Evolutionary conservation across 2,797 vertebrate species (phyloP), one percentile per base, ranked within the genome.

Genomic region (Acanthornis magna): DNA sequence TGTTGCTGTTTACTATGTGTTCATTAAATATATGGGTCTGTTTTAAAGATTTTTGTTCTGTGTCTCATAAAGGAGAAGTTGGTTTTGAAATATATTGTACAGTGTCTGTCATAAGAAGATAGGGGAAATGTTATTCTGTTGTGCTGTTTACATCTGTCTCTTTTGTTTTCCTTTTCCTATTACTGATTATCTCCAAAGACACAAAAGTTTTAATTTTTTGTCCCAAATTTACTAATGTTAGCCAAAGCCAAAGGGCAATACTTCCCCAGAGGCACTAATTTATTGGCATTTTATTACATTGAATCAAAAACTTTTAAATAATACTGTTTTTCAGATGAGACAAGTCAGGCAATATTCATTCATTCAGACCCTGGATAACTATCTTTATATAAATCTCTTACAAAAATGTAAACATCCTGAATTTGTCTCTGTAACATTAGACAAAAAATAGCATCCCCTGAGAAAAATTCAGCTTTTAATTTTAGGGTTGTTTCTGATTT

Each of bases 11-110:
- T 88, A 66, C 54, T 80, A 40, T 87, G 82, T 82, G 70, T 91
- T 95, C 82, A 73, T 96, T 76, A 74, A 94, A 60, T 78, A 66
- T 43, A 77, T 73, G 63, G 66, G 65, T 94, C 76, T 91, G 30
- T 80, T 95, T 65, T 81, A 77, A 97, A 92, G 92, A 60, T 79
- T 84, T 85, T 75, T 36, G 60, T 95, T 93, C n/a, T 13, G 65
- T 85, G 71, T 95, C 89, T 94, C 76, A 96, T 65, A 72, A 75
- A 80, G 40, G 43, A 77, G 73, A 94, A 95, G 51, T 38, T 84
- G 34, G 55, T 18, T 78, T 62, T 95, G 82, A 88, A 91, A 76
- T 89, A 58, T 62, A 61, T 88, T 84, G 57, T 88, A 91, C 25
- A 19, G 32, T 72, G 71, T 95, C 77, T 93, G 65, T 73, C 73